Base-by-base conservation (phyloP, 2,797 vertebrate genomes). In the Poeciliopsis presidionis region DNA sequence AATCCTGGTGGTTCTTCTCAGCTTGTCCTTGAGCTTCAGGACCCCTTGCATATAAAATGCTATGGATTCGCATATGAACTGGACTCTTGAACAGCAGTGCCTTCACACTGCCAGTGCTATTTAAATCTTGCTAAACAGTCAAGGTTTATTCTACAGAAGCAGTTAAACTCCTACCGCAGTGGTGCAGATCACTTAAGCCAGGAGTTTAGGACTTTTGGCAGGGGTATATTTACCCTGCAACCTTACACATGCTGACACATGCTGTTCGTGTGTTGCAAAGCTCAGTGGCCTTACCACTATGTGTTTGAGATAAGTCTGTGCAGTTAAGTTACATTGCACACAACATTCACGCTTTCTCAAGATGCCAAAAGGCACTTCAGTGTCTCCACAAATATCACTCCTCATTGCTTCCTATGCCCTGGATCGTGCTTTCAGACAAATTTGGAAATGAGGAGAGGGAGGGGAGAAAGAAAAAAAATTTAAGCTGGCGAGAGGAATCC, bases 111-210 rank as follows among this genome's bases (percentile, higher is more conserved):
- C 45, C 75, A 81, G 36, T 77, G 55, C 55, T 36, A 4, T 81
- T 89, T 88, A 5, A 85, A 89, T 87, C 82, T 87, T 53, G 77
- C 84, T 77, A 89, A 76, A 43, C 69, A 69, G 87, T 88, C 80
- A 55, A 88, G 85, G 89, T 87, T 79, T 86, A 89, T 84, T 75
- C 73, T 81, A 81, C 82, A 85, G 80, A 77, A 79, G 88, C 76
- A 90, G 87, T 90, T 93, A 79, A 92, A 88, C 89, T 86, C 86
- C 81, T 92, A 36, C 39, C 14, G 28, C 67, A 92, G 92, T 89
- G 84, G 92, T 75, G 73, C 84, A 84, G 90, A 91, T 93, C 89
- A 47, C 87, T 87, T 93, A 90, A 92, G 93, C 93, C 90, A 78
- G 41, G 89, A 93, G 90, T 91, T 93, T 88, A 87, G 81, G 85